These are phyloP conservation scores for Cebidichthys violaceus DNA, from an alignment of 2,113 vertebrate genomes.

Conservation along the genomic window DNA sequence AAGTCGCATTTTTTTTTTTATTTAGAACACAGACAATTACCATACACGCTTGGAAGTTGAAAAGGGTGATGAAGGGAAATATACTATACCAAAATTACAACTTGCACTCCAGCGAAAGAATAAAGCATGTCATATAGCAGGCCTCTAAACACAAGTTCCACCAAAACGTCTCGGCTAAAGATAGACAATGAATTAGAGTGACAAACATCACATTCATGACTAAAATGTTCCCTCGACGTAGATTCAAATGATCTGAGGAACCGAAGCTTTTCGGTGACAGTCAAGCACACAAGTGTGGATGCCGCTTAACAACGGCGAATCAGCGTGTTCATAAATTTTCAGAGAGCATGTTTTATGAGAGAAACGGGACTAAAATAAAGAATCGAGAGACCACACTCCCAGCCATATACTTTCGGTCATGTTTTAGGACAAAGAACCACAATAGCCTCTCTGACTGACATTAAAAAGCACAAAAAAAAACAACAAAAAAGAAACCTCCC, in stretches of 20 bases:
- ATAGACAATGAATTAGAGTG: constrained; percentile 72
- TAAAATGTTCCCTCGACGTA: constrained; percentile 31
- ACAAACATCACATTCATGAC: constrained; percentile 63
- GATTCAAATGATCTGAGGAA: constrained; percentile 37
- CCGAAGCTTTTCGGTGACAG: constrained; percentile 52
- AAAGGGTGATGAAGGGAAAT: constrained; percentile 69
- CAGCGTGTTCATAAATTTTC: constrained; percentile 67
- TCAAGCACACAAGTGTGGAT: constrained; percentile 14
- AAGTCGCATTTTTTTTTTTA: constrained; percentile 12
- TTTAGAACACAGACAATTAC: constrained; percentile 26
- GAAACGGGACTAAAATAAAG: constrained; percentile 67
- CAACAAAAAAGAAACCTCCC: constrained; percentile 39
- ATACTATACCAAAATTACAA: constrained; percentile 72
- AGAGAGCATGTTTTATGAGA: constrained; percentile 64
- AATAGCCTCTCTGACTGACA: constrained; percentile 67
- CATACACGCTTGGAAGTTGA: constrained; percentile 44
- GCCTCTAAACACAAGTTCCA: constrained; percentile 77
- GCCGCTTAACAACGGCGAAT: constrained; percentile 50
- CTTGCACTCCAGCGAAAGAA: constrained; percentile 57
- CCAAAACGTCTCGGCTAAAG: constrained; percentile 63
- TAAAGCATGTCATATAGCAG: constrained; percentile 68
- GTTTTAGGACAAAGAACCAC: constrained; percentile 79
- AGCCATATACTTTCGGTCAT: constrained; percentile 77
- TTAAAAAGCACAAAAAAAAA: constrained; percentile 61
- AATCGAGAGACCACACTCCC: constrained; percentile 65